Percentiles rank a stretch among this genome's conserved stretches.
Conservation (phyloP, 2,113 vertebrate genomes). For the Panthera leo region DNA sequence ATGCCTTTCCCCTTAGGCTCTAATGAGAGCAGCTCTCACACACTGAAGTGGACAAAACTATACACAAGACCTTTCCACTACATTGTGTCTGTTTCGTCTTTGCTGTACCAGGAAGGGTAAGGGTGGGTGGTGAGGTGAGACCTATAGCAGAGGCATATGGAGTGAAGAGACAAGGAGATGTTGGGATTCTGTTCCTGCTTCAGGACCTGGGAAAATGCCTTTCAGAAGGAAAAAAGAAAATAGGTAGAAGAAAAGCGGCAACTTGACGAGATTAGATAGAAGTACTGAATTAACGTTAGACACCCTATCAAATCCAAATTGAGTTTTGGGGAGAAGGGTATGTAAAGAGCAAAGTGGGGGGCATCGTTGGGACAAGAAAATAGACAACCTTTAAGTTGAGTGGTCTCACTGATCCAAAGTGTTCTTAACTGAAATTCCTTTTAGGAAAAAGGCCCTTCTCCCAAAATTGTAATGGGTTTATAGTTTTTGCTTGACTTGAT, state of each 20-base stretch:
- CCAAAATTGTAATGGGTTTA: neutral
- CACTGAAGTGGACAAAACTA: neutral
- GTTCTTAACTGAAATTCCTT: constrained; percentile 17
- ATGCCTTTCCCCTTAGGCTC: neutral
- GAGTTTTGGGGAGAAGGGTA: neutral
- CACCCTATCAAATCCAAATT: neutral
- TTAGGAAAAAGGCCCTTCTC: neutral
- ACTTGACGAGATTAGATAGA: neutral
- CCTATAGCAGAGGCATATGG: no score
- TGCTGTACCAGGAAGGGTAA: neutral
- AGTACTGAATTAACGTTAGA: neutral
- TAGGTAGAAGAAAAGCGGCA: neutral
- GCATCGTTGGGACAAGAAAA: neutral
- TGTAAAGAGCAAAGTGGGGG: neutral
- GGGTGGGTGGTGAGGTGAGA: neutral
- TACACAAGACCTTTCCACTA: constrained; percentile 11
- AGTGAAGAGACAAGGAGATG: neutral
- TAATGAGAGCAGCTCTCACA: neutral
- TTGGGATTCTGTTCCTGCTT: neutral
- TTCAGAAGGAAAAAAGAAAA: neutral
- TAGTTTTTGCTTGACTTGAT: constrained; percentile 28
- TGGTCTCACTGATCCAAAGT: neutral
- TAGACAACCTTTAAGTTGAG: neutral
- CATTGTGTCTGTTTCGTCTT: constrained; percentile 8
- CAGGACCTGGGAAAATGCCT: neutral